Evolutionary conservation across 2,797 vertebrate genomes (phyloP), one percentile per base, ranked within the genome.

Genomic region (Sylvia borin): DNA sequence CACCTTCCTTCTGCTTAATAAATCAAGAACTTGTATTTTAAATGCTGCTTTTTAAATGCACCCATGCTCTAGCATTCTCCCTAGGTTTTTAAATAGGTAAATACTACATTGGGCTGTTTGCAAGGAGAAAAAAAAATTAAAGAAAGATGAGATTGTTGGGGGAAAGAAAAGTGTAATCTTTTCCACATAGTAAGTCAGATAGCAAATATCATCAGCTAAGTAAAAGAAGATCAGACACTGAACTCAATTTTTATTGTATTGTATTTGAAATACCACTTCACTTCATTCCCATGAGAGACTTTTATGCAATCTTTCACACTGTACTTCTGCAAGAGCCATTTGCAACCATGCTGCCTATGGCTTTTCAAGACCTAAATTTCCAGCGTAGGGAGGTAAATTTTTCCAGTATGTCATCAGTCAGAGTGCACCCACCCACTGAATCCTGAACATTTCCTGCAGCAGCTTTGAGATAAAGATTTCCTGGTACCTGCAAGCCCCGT

Each of bases 311-410:
- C 73, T 73, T 88, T 84, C 93, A 62, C 55, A 42, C 13, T 9
- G 21, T 58, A 29, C 62, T 92, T 90, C 88, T 96, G 90, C 94
- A 86, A 93, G 80, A 90, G 48, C 51, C 67, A 92, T 95, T 90
- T 81, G 45, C 36, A 86, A 26, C 74, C 64, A 38, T 9, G 15
- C 31, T 88, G 82, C n/a, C 87, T 76, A 53, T 66, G 73, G 51
- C 32, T 94, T 93, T 86, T 78, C 79, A 90, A 86, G 85, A 70
- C 73, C 68, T 55, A 70, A 42, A 76, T 71, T 87, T 84, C 77
- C 72, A 92, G 58, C 0, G 7, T 0, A 42, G 51, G 27, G 67
- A 85, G 88, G 76, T 58, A 68, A 65, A 16, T 53, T 81, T 84
- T 86, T 88, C 85, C 54, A 79, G 36, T 10, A 16, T 79, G 55